Conservation (phyloP, 30 jellyfish, hydroid and myxozoan genomes). For the Nemopilema nomurai region DNA sequence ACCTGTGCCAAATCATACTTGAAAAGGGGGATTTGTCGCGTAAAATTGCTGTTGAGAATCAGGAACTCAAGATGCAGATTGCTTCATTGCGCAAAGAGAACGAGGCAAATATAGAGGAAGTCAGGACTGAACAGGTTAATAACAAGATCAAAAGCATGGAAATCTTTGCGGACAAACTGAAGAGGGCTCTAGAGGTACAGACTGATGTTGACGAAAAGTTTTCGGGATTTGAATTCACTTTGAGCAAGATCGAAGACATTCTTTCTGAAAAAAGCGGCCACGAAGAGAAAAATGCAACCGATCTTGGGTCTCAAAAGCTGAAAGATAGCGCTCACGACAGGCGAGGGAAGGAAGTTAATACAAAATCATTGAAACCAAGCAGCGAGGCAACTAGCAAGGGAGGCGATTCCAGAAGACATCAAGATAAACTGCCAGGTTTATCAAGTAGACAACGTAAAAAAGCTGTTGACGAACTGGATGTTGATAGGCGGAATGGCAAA, state of each 20-base stretch:
- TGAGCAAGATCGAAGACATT: constrained; percentile 70
- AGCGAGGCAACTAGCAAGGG: background rate
- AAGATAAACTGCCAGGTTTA: background rate
- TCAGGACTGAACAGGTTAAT: constrained; percentile 2
- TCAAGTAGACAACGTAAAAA: background rate
- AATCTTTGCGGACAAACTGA: constrained; percentile 8
- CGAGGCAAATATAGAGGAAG: background rate
- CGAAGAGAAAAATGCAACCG: background rate
- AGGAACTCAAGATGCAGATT: constrained; percentile 19
- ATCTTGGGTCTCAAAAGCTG: background rate
- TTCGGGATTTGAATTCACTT: constrained; percentile 68
- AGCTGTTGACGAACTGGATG: background rate
- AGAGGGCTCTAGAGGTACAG: constrained; percentile 23
- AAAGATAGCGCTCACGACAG: background rate
- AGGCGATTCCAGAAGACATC: background rate
- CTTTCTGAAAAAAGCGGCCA: constrained; percentile 23
- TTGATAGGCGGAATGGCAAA: background rate
- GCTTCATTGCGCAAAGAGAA: background rate
- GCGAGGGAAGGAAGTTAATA: background rate
- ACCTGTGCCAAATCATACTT: constrained; percentile 42
- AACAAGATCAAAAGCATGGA: constrained; percentile 6
- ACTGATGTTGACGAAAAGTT: constrained; percentile 56
- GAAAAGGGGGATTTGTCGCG: constrained; percentile 62
- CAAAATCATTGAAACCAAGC: background rate
- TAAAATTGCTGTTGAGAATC: constrained; percentile 54